A percentile compares a stretch with the other conserved stretches of the same genome.
These are phyloP conservation scores for Amyelois transitella DNA, from an alignment of 1,140 invertebrate genomes.

Conservation along the genomic window DNA sequence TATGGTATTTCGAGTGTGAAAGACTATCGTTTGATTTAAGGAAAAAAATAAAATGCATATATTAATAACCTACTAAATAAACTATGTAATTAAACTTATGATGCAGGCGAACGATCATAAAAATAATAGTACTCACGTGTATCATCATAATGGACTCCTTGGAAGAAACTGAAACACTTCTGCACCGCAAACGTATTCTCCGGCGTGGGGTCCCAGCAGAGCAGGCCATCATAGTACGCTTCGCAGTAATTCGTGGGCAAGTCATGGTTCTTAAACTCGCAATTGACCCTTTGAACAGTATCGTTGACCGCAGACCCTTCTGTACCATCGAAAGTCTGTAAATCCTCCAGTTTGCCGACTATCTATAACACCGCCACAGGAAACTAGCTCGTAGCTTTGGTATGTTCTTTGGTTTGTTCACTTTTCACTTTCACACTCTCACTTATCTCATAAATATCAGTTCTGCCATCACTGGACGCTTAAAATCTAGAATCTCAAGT, in stretches of 20 bases:
- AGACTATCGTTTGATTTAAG: too few species aligned
- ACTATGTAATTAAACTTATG: too few species aligned
- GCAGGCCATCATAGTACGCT: slow-evolving; percentile 80
- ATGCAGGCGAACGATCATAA: too few species aligned
- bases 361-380: slow-evolving; percentile 20
- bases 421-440: slow-evolving; percentile 12
- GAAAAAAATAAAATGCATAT: too few species aligned
- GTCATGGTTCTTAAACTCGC: slow-evolving; percentile 42
- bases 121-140: slow-evolving; percentile 74
- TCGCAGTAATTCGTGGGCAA: slow-evolving; percentile 69
- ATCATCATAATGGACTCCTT: slow-evolving; percentile 84
- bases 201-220: slow-evolving; percentile 86
- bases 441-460: slow-evolving; percentile 13
- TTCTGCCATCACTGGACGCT: slow-evolving; percentile 27
- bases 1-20: too few species aligned
- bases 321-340: slow-evolving; percentile 52
- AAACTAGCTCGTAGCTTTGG: slow-evolving; percentile 38
- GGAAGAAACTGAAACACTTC: slow-evolving; percentile 84
- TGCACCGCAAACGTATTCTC: slow-evolving; percentile 77
- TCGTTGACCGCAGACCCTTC: slow-evolving; percentile 46
- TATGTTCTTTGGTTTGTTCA: slow-evolving; percentile 38
- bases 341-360: slow-evolving; percentile 61
- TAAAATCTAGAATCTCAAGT: slow-evolving; percentile 25
- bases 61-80: too few species aligned
- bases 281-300: slow-evolving; percentile 40